Evolutionary conservation across 2,888 invertebrate genomes (phyloP), one percentile per base, ranked within the genome.

Genomic region (Dynastes tityus): DNA sequence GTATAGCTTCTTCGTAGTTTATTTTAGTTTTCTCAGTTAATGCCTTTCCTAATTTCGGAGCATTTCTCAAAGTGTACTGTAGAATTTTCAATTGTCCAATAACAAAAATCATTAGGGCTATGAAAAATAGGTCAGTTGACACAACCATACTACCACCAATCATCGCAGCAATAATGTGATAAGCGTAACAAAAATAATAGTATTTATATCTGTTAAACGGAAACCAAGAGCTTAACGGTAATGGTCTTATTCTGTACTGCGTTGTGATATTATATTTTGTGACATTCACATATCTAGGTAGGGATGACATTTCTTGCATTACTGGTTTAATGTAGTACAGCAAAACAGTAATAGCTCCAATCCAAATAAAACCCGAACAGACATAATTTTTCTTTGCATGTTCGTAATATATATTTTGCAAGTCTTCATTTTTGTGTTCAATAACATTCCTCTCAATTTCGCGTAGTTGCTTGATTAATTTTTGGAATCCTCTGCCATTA

Each of bases 191-290:
- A 16, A 55, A 9, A 29, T 73, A 71, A 65, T 83, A 83, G 68
- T 81, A 80, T 22, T 80, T 75, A 65, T 80, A 78, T 70, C 79
- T 79, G 75, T 84, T 81, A 76, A 83, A 83, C 2, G 84, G 84
- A 65, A 83, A 80, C 84, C 84, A 84, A 67, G 81, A 79, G 11
- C 78, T 81, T 65, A 81, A 81, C 0, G 83, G 83, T 65, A 82
- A 70, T 6, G 81, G 80, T 74, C 81, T 80, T 13, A 78, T 76
- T 40, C 27, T 61, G 70, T 68, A 78, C n/a, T 29, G 22, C n/a
- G 29, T 76, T 37, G 58, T 71, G 11, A 53, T 55, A 65, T 79
- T 75, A 27, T 76, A 77, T 13, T 32, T 65, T 8, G 75, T 61
- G 37, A 53, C 63, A 37, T 76, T 79, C 27, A 67, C 29, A 32